phyloP scores from a whole-genome alignment of 2,113 vertebrate species.

The Antechinus stuartii region DNA sequence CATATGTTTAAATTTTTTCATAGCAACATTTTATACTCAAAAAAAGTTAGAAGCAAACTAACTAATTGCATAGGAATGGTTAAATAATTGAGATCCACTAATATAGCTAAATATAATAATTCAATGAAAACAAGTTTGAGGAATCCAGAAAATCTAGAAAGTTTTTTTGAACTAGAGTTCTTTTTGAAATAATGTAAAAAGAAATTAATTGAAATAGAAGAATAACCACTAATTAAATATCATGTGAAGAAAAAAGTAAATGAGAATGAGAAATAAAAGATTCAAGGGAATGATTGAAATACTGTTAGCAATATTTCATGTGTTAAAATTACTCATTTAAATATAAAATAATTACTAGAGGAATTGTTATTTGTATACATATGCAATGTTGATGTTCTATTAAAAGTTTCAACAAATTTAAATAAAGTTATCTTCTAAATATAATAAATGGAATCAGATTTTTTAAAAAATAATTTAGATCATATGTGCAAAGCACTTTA shows the following conservation, averaged over 20 bases:
- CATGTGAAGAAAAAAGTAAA: neutral
- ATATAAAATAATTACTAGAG: neutral
- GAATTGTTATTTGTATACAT: neutral
- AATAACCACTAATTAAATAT: neutral
- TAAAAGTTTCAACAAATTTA: neutral
- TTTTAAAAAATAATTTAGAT: neutral
- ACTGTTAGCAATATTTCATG: neutral
- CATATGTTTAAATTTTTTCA: neutral
- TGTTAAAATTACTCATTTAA: neutral
- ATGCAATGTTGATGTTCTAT: neutral
- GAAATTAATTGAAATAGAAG: neutral
- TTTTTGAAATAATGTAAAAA: neutral
- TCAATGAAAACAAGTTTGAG: neutral
- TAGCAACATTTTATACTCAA: neutral
- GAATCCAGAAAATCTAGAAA: neutral
- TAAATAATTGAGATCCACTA: neutral
- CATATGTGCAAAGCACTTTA: neutral
- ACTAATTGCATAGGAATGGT: neutral
- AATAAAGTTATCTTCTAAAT: slow-evolving; percentile 58
- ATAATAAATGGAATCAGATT: slow-evolving; percentile 40
- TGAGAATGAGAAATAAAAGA: neutral
- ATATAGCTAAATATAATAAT: neutral
- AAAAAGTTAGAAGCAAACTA: neutral
- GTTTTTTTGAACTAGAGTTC: too few species aligned
- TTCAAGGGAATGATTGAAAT: neutral